phyloP scores from a whole-genome alignment of 2,797 vertebrate species.

The Garrulus glandarius region DNA sequence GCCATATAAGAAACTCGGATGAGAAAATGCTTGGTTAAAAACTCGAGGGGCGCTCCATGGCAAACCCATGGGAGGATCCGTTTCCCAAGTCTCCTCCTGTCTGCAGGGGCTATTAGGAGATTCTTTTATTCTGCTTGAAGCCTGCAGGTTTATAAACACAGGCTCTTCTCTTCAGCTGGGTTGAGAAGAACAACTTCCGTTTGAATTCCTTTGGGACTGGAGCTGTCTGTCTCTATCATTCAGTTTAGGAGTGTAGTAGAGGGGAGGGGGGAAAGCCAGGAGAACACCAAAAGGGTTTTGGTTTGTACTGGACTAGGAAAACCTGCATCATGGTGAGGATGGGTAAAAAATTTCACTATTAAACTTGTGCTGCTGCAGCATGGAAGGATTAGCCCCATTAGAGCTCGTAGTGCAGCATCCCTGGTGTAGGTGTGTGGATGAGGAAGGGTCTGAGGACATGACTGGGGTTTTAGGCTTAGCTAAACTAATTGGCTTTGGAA shows the following conservation, averaged over 20 bases:
- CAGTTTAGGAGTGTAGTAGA: not conserved
- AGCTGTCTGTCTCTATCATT: not conserved
- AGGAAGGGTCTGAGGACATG: not conserved
- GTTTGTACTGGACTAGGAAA: not conserved
- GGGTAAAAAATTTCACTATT: not conserved
- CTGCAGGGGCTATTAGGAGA: not conserved
- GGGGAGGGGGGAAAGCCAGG: not conserved
- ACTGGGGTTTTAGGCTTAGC: no score
- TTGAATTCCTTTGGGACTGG: conserved; percentile 59
- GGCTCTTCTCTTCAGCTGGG: conserved; percentile 46
- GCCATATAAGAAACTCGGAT: not conserved
- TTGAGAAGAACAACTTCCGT: conserved; percentile 48
- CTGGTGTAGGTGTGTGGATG: not conserved
- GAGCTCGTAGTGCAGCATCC: not conserved
- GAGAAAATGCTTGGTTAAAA: not conserved
- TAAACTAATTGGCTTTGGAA: no score
- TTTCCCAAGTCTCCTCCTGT: not conserved
- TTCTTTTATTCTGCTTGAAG: conserved; percentile 49
- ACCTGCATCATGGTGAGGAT: not conserved
- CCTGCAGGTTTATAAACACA: conserved; percentile 45
- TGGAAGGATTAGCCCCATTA: not conserved
- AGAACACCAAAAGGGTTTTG: not conserved
- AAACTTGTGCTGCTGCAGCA: not conserved
- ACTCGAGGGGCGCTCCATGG: not conserved
- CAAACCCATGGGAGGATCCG: not conserved